Base-by-base conservation (phyloP, 2,797 vertebrate genomes). In the Sebastes melanostomus region DNA sequence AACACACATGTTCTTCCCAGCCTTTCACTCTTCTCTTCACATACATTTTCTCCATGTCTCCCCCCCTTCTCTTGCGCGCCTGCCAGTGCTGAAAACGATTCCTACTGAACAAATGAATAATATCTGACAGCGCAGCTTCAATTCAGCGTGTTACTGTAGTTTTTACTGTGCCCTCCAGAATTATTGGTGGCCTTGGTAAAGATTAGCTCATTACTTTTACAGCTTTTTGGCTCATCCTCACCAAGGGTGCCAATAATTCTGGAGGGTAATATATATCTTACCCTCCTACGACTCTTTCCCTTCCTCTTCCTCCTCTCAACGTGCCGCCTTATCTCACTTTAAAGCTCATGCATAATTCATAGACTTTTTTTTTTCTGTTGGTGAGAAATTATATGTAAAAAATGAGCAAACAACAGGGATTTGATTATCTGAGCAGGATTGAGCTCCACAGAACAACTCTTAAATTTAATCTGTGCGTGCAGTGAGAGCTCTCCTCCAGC, bases 201-300 rank as follows among this genome's bases (percentile, higher is more conserved):
- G 87, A 92, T 91, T 86, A 91, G 84, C 89, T 92, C 89, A 88
- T 91, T 90, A 89, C 85, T 85, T 91, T 91, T 85, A 90, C 82
- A 82, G 87, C 80, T 61, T 85, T 86, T 89, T 81, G 88, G 82
- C 88, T 88, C 80, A 80, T 89, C 84, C 78, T 92, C 80, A 81
- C 81, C 59, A 29, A 83, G 83, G 74, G 76, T 82, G 70, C 87
- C 84, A 87, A 84, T 86, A 85, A 90, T 59, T 89, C 87, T 86
- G 81, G 68, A 86, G 85, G 85, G 87, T 72, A 76, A 76, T 72
- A 71, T 80, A 84, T 87, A 81, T 87, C 71, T 76, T 36, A 67
- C 25, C 70, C 77, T 90, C 81, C 73, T 11, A 75, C 55, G 25
- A 65, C 66, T 32, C 77, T 27, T 38, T 78, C 34, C 12, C 56